phyloP scores from a whole-genome alignment of 1,140 invertebrate species.

The Hycleus phaleratus region DNA sequence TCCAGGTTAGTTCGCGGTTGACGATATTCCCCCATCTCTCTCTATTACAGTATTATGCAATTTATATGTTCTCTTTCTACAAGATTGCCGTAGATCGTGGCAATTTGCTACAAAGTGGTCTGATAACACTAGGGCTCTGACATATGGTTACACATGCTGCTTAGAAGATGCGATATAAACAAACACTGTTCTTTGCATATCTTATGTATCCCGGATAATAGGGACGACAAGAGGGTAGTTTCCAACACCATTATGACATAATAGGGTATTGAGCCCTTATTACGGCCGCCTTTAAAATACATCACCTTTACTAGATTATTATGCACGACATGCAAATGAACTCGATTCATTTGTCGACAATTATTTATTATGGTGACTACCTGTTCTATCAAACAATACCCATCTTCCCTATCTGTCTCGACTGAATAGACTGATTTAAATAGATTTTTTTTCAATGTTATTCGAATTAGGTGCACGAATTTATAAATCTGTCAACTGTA shows the following conservation, averaged over 20 bases:
- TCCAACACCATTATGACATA: slow-evolving; percentile 33
- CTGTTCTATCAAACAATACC: too few relatives aligned
- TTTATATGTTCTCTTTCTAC: neutral
- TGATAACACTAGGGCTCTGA: slow-evolving; percentile 34
- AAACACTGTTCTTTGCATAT: slow-evolving; percentile 37
- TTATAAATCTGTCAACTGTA: neutral
- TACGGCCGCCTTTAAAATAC: slow-evolving; percentile 17
- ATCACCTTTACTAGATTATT: slow-evolving; percentile 6
- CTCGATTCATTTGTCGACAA: slow-evolving; percentile 9
- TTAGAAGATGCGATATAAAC: slow-evolving; percentile 36
- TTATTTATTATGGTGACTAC: too few relatives aligned
- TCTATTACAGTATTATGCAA: neutral
- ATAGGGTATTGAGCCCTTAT: slow-evolving; percentile 35
- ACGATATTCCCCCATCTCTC: slow-evolving; percentile 22
- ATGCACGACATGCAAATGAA: slow-evolving; percentile 14
- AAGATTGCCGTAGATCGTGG: slow-evolving; percentile 32
- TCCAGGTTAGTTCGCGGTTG: slow-evolving; percentile 31
- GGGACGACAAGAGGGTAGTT: slow-evolving; percentile 32
- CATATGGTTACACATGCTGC: slow-evolving; percentile 37
- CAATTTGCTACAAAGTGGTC: slow-evolving; percentile 36
- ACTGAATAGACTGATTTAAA: too few relatives aligned
- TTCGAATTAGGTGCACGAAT: neutral
- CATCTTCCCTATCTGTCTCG: too few relatives aligned
- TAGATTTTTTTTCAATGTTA: too few relatives aligned
- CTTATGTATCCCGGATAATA: slow-evolving; percentile 31